Percentiles rank a stretch among this genome's conserved stretches.
Evolutionary conservation across 2,888 invertebrate genomes (phyloP).

Genomic region (Lycophotia porphyrea): DNA sequence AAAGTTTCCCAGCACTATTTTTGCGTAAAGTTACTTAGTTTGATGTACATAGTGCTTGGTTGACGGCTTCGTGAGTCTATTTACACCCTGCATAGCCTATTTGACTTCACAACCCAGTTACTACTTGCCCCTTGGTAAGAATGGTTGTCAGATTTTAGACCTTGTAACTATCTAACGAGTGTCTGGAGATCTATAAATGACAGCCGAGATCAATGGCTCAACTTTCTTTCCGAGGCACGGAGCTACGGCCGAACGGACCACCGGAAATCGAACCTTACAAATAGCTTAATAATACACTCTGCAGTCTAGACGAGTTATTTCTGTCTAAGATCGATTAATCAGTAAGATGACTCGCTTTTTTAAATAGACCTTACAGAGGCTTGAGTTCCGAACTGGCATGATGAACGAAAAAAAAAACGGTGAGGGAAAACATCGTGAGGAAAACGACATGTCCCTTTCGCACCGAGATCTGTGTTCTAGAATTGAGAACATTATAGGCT

Average conservation of each 20-base stretch:
- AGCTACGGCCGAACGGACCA: background rate
- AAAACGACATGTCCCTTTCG: background rate
- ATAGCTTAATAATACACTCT: background rate
- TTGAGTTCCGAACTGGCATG: no score
- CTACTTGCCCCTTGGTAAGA: background rate
- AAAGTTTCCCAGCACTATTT: no score
- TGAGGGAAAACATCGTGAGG: background rate
- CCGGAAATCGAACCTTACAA: background rate
- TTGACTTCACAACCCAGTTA: no score
- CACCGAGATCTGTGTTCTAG: background rate
- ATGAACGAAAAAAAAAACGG: background rate
- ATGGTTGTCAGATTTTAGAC: background rate
- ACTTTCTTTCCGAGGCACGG: background rate
- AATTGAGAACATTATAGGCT: background rate
- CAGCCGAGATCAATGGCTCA: background rate
- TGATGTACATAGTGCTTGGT: no score
- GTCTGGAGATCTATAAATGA: background rate
- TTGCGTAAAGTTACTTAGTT: no score
- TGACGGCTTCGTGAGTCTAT: no score
- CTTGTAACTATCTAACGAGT: background rate
- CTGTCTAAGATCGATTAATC: conserved; percentile 1
- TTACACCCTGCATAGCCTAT: no score
- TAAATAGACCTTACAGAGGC: background rate
- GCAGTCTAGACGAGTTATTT: conserved; percentile 28
- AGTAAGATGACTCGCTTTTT: conserved; percentile 3